Percentiles rank a stretch among this genome's conserved stretches.
Conservation (phyloP, 1,140 invertebrate genomes). For the Caenorhabditis briggsae region DNA sequence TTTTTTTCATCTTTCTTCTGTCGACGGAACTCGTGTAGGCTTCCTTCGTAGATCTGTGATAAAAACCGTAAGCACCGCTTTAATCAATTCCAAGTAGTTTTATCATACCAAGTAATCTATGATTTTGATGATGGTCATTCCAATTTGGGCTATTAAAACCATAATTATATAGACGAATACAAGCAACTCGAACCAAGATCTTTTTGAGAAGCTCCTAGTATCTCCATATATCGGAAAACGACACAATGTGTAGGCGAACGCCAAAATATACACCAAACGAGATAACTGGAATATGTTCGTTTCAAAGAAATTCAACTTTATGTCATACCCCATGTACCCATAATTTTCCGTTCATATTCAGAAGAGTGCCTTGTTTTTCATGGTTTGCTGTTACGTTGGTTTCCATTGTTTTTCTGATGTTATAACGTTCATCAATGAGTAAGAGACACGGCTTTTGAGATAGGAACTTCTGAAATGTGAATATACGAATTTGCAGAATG, state of each 20-base stretch:
- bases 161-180: not conserved
- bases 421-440: not conserved
- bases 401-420: not conserved
- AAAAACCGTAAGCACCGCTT: too few relatives aligned
- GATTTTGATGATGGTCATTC: not conserved
- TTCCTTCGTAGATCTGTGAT: not conserved
- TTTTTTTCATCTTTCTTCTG: not conserved
- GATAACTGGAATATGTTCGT: not conserved
- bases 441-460: conserved; percentile 1
- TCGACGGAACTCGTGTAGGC: too few relatives aligned
- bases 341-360: not conserved
- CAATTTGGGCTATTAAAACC: not conserved
- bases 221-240: not conserved
- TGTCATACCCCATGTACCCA: not conserved
- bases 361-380: not conserved
- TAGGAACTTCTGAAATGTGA: not conserved
- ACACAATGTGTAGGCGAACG: conserved; percentile 27
- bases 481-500: not conserved
- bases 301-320: not conserved
- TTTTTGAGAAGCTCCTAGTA: too few relatives aligned
- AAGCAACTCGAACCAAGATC: not conserved
- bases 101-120: not conserved
- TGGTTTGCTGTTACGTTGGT: not conserved
- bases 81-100: not conserved
- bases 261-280: not conserved